These are phyloP conservation scores for Dasysyrphus albostriatus DNA, from an alignment of 2,888 invertebrate genomes.

Conservation along the genomic window DNA sequence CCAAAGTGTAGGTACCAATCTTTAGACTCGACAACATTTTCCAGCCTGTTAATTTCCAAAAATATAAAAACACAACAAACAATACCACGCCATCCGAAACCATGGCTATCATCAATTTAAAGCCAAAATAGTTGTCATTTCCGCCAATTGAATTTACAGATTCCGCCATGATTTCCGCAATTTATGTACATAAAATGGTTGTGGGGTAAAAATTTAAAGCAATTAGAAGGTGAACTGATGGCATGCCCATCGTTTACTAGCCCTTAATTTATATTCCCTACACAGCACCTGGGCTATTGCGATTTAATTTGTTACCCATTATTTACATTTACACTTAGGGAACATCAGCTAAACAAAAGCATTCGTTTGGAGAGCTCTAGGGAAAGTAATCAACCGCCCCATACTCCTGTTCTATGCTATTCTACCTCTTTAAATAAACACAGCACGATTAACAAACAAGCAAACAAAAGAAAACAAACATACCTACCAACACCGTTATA, in stretches of 20 bases:
- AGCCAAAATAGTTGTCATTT: constrained; percentile 29
- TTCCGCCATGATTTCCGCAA: constrained; percentile 28
- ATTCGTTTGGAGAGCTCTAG: constrained; percentile 11
- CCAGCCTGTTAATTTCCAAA: neutral
- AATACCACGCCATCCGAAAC: neutral
- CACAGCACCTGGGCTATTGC: constrained; percentile 76
- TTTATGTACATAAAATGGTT: constrained; percentile 34
- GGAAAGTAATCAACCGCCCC: constrained; percentile 30
- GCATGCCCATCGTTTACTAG: constrained; percentile 46
- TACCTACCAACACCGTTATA: neutral
- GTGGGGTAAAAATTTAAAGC: constrained; percentile 52
- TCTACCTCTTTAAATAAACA: constrained; percentile 49
- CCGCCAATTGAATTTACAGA: constrained; percentile 25
- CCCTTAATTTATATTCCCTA: constrained; percentile 74
- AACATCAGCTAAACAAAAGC: constrained; percentile 41
- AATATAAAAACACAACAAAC: neutral
- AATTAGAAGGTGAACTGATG: constrained; percentile 61
- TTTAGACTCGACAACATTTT: neutral
- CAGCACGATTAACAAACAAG: constrained; percentile 60
- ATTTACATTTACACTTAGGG: constrained; percentile 81
- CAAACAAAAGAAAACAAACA: constrained; percentile 53
- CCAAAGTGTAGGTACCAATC: neutral
- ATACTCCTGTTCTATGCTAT: neutral
- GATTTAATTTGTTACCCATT: constrained; percentile 83
- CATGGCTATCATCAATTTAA: constrained; percentile 1